Conservation (phyloP, 2,113 vertebrate genomes). For the Protobothrops mucrosquamatus region DNA sequence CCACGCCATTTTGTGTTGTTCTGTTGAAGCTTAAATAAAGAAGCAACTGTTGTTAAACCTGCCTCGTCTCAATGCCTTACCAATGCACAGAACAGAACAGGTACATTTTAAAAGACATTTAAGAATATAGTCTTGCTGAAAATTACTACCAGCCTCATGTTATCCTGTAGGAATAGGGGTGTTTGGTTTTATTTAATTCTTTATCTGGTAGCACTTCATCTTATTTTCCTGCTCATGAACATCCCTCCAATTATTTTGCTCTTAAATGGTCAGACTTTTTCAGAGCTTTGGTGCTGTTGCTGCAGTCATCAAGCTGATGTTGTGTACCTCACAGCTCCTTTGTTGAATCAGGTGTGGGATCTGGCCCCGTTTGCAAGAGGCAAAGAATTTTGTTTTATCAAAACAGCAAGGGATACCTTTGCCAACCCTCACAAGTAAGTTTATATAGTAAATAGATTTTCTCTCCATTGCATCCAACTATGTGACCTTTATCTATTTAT, state of each 20-base stretch:
- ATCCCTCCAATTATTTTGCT: not conserved
- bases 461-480: slow-evolving; percentile 8
- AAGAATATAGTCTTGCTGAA: not conserved
- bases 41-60: too few species aligned
- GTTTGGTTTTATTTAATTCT: not conserved
- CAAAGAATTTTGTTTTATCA: not conserved
- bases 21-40: too few species aligned
- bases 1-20: too few species aligned
- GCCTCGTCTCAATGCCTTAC: too few species aligned
- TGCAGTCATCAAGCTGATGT: not conserved
- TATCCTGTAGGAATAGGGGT: not conserved
- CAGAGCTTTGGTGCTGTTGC: not conserved
- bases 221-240: not conserved
- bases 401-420: not conserved
- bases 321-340: not conserved
- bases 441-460: not conserved
- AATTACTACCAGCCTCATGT: not conserved
- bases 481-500: slow-evolving; percentile 19
- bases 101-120: not conserved
- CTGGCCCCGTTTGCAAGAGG: not conserved
- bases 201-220: not conserved
- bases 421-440: not conserved
- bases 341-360: slow-evolving; percentile 24
- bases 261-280: not conserved
- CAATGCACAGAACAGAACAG: too few species aligned